Evolutionary conservation across 2,113 vertebrate species (phyloP).

Genomic region (Dolichotis patagonum): DNA sequence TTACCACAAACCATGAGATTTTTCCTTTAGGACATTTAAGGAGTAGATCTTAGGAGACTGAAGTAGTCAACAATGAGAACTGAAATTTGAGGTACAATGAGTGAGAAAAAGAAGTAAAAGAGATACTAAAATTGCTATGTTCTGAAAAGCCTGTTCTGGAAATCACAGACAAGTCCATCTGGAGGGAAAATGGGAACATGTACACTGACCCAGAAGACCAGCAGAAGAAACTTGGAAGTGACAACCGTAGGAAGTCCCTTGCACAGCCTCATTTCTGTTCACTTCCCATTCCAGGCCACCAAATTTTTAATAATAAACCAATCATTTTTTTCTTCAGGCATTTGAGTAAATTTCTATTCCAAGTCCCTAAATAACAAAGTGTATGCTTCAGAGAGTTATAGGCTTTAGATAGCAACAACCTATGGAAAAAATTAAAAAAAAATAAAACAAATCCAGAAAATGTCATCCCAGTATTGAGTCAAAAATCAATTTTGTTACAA

Average conservation of each 20-base stretch:
- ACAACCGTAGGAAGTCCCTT: not conserved
- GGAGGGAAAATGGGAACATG: not conserved
- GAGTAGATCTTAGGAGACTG: not conserved
- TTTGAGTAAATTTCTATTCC: not conserved
- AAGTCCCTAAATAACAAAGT: constrained; percentile 41
- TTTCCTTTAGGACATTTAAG: not conserved
- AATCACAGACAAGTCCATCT: not conserved
- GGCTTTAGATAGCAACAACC: constrained; percentile 14
- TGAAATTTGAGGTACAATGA: not conserved
- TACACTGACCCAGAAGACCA: not conserved
- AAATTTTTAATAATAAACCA: not conserved
- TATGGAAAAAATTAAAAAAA: not conserved
- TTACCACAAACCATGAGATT: not conserved
- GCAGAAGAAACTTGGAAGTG: fast-evolving
- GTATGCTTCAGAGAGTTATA: not conserved
- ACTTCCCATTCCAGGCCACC: not conserved
- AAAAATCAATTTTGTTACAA: constrained; percentile 57
- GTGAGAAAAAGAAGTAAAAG: not conserved
- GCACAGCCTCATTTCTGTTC: not conserved
- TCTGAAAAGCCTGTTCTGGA: not conserved
- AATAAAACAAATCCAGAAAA: constrained; percentile 38
- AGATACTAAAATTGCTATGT: not conserved
- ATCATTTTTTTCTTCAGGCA: not conserved
- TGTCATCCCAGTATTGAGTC: not conserved
- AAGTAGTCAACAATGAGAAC: not conserved